These are phyloP conservation scores for Andrena dorsata DNA, from an alignment of 2,888 invertebrate species.

Conservation along the genomic window DNA sequence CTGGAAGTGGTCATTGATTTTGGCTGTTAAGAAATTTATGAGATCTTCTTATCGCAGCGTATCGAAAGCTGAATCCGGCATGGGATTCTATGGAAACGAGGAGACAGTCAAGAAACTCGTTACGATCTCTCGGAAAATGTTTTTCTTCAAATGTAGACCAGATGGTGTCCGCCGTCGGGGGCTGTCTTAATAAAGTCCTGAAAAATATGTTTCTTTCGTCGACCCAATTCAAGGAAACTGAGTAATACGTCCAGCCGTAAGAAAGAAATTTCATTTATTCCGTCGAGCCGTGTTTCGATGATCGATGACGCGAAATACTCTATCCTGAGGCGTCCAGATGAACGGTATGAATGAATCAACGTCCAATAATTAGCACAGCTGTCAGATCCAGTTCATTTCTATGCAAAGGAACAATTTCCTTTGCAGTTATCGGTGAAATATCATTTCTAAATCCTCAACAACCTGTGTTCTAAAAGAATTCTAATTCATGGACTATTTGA, in stretches of 20 bases:
- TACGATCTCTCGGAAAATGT: slow-evolving; percentile 22
- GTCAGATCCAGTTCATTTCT: neutral
- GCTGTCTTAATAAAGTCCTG: slow-evolving; percentile 40
- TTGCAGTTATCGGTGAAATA: too few species aligned
- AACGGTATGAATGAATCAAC: slow-evolving; percentile 18
- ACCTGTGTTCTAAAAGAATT: neutral
- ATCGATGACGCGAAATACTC: slow-evolving; percentile 17
- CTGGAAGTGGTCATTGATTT: too few species aligned
- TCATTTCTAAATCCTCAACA: neutral
- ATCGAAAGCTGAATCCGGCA: neutral
- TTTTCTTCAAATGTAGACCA: slow-evolving; percentile 34
- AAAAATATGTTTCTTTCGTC: slow-evolving; percentile 37
- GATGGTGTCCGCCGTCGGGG: slow-evolving; percentile 31
- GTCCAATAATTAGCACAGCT: slow-evolving; percentile 22
- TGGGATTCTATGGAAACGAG: neutral
- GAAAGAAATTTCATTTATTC: slow-evolving; percentile 38
- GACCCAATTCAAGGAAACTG: slow-evolving; percentile 12
- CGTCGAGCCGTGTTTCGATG: neutral
- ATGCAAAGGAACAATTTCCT: slow-evolving; percentile 8
- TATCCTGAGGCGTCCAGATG: slow-evolving; percentile 21
- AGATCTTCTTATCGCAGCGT: neutral
- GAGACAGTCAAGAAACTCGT: neutral
- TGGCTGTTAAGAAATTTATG: too few species aligned
- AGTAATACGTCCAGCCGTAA: neutral
- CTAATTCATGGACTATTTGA: neutral